Conservation (phyloP, 2,797 vertebrate species). For the Neosilurus mollespiculum region DNA sequence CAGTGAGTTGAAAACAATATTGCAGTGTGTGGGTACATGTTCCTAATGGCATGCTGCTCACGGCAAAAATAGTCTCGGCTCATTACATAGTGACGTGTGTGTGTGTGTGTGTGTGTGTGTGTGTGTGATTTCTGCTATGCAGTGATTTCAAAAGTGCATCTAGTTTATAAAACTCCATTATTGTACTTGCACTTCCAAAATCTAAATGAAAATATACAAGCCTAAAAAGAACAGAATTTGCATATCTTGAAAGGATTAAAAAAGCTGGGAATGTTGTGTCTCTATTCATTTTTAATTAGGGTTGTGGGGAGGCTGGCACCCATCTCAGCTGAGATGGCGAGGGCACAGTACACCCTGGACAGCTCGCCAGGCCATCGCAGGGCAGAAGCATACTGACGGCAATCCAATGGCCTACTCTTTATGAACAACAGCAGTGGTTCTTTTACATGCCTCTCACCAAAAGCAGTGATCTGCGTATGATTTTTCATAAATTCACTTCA, state of each 20-base stretch:
- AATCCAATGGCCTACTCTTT: no score
- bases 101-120: neutral
- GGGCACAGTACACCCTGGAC: no score
- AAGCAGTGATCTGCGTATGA: no score
- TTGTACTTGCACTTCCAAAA: neutral
- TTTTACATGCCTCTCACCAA: no score
- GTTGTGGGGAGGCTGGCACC: no score
- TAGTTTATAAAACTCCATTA: slow-evolving; percentile 10
- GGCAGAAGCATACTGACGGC: no score
- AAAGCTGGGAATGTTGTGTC: neutral
- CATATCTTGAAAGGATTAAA: neutral
- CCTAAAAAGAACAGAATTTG: neutral
- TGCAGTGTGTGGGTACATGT: neutral
- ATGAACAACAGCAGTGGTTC: no score
- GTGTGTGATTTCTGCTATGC: slow-evolving; percentile 22
- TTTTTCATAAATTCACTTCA: no score
- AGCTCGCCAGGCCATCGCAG: no score
- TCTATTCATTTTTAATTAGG: neutral
- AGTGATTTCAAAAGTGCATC: slow-evolving; percentile 1
- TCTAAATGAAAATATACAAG: neutral
- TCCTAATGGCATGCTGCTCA: slow-evolving; percentile 13
- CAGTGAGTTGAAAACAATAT: slow-evolving; percentile 21
- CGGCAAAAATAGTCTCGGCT: slow-evolving; percentile 18
- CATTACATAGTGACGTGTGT: slow-evolving; percentile 55
- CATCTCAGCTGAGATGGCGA: no score